These are phyloP conservation scores for Phylloscopus trochilus DNA, from an alignment of 2,113 vertebrate genomes.

Conservation along the genomic window DNA sequence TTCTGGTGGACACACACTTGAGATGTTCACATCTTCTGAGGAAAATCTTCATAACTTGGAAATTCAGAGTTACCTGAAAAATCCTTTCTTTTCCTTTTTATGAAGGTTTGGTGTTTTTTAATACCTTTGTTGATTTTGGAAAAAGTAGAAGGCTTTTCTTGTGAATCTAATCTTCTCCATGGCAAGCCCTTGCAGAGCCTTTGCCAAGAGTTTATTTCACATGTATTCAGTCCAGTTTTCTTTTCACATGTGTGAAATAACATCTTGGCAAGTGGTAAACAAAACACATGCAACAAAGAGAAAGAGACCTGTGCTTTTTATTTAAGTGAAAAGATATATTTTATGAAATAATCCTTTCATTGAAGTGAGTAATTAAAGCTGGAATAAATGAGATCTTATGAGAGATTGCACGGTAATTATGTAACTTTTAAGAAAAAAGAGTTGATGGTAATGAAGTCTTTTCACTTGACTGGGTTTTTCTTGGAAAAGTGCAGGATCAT, in stretches of 20 bases:
- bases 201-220: conserved; percentile 71
- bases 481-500: conserved; percentile 49
- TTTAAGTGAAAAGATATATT: conserved; percentile 20
- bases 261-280: conserved; percentile 59
- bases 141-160: conserved; percentile 38
- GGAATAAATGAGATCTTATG: conserved; percentile 53
- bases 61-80: conserved; percentile 29
- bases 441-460: conserved; percentile 47
- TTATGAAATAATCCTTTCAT: conserved; percentile 32
- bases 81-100: background rate
- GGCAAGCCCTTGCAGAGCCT: conserved; percentile 33
- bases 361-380: conserved; percentile 49
- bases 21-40: background rate
- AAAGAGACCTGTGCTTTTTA: background rate
- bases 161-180: conserved; percentile 58
- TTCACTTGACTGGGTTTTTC: conserved; percentile 68
- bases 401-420: conserved; percentile 51
- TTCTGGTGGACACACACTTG: background rate
- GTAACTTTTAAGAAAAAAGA: conserved; percentile 41
- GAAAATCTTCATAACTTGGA: background rate
- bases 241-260: conserved; percentile 59
- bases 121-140: conserved; percentile 51
- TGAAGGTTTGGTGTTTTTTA: background rate
- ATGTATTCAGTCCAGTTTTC: conserved; percentile 57
- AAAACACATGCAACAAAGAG: background rate